phyloP scores from a whole-genome alignment of 2,797 vertebrate genomes.

The Buphagus erythrorhynchus region DNA sequence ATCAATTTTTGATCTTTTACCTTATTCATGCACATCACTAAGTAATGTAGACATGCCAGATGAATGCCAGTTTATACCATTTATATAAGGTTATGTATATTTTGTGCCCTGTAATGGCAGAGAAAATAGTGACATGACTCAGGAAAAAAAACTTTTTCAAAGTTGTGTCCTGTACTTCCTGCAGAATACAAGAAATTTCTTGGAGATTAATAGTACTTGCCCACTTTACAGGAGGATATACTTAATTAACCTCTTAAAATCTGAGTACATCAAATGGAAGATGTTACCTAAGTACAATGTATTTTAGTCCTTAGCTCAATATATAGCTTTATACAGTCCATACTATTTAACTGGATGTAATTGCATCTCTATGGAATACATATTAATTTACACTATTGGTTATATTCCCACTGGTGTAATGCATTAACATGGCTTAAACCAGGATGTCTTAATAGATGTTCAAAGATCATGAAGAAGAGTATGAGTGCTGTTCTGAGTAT shows the following conservation, averaged over 20 bases:
- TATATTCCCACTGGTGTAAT: not conserved
- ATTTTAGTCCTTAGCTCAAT: not conserved
- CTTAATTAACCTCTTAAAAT: not conserved
- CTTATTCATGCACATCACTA: not conserved
- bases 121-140: not conserved
- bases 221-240: not conserved
- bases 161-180: not conserved
- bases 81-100: not conserved
- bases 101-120: not conserved
- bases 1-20: not conserved
- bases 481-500: constrained; percentile 36
- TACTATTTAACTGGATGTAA: not conserved
- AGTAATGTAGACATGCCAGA: not conserved
- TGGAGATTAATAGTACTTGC: not conserved
- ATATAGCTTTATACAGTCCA: not conserved
- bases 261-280: not conserved
- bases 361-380: not conserved
- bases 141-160: not conserved
- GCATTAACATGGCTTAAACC: constrained; percentile 38
- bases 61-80: not conserved
- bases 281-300: not conserved
- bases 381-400: not conserved
- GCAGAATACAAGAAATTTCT: not conserved
- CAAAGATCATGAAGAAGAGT: constrained; percentile 16
- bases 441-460: constrained; percentile 15